Evolutionary conservation across 1,140 invertebrate genomes (phyloP), one percentile per base, ranked within the genome.

Genomic region (Lordiphosa collinella): DNA sequence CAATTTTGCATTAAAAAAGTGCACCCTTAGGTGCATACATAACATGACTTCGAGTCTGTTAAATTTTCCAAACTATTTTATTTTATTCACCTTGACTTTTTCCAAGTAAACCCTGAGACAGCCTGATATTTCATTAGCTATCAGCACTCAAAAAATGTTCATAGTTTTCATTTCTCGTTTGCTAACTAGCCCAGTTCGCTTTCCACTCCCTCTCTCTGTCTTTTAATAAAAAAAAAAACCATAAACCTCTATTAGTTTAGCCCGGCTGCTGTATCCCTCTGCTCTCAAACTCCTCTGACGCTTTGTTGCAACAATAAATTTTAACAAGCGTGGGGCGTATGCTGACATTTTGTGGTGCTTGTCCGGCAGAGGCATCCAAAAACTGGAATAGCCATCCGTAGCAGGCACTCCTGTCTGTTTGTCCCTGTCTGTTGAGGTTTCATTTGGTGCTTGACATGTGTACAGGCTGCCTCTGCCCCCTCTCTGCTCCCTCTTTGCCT

Each of bases 381-480:
- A 62, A 62, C 48, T 9, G 35, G 48, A 37, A 22, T 50, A 38
- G 59, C 35, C 44, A 29, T 18, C 37, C 58, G 40, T 43, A 25
- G 53, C 35, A 52, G 51, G 53, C 34, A 44, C 58, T 73, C 55
- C 49, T 36, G 32, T 44, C 50, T 43, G 51, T 37, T 41, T 53
- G 56, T 40, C 41, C 32, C 40, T 55, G 35, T 52, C 50, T 75
- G 75, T 80, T 82, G 76, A 67, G 78, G 76, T 82, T 82, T 71
- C 76, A 82, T 84, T 82, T 82, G 78, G 76, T 66, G 68, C 76
- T 82, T 82, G 76, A 82, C 76, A 82, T 82, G 67, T 82, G 76
- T 71, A 71, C 60, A 60, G 57, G 31, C 40, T 18, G 5, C 16
- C 16, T 10, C 10, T 10, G 10, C 4, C 14, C 8, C 2, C 10